Conservation (phyloP, 2,113 vertebrate species). For the Prionailurus viverrinus region DNA sequence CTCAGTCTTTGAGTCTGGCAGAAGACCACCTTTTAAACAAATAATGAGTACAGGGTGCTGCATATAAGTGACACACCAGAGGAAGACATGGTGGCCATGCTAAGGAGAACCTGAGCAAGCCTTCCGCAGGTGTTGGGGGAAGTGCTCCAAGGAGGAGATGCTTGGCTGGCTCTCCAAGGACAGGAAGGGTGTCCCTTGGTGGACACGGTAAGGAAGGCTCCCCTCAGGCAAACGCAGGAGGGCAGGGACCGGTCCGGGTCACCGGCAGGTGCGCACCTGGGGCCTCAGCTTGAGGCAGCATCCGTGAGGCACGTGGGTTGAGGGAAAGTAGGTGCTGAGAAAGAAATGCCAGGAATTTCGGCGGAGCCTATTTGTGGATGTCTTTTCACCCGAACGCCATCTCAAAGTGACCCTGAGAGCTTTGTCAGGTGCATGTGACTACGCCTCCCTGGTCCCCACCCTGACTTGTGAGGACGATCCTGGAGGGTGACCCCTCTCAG, state of each 20-base stretch:
- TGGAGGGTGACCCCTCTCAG: background rate
- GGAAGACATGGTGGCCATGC: background rate
- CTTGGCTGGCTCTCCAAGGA: background rate
- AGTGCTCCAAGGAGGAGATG: background rate
- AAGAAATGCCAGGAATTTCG: rapidly evolving
- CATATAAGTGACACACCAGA: background rate
- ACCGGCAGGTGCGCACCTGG: rapidly evolving
- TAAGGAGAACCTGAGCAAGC: background rate
- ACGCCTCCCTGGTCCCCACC: background rate
- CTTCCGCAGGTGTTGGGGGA: background rate
- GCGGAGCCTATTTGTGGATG: background rate
- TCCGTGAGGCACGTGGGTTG: background rate
- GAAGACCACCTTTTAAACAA: background rate
- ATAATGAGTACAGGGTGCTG: background rate
- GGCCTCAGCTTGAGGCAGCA: background rate
- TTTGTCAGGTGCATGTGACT: background rate
- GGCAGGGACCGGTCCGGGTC: background rate
- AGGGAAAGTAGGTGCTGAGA: background rate
- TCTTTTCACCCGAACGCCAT: background rate
- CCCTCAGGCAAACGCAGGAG: background rate
- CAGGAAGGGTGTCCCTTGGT: background rate
- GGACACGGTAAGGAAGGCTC: background rate
- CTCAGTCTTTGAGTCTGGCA: background rate
- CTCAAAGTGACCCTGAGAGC: background rate
- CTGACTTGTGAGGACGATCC: background rate